Evolutionary conservation across 1,140 invertebrate genomes (phyloP).

Genomic region (Gryllus bimaculatus): DNA sequence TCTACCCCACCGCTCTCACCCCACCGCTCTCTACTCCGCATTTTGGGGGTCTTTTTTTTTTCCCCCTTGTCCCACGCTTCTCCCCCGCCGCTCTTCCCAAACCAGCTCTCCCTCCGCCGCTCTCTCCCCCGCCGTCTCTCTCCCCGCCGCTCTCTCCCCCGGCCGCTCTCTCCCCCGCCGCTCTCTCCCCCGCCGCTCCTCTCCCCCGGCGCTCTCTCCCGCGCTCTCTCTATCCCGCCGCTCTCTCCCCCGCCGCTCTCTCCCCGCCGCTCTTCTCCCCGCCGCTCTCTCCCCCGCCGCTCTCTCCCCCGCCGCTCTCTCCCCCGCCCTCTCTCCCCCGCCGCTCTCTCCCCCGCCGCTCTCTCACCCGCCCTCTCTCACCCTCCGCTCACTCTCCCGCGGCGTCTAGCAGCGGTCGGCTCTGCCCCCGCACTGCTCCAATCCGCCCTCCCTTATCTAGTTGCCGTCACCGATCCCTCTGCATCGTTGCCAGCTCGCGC

Average conservation of each 20-base stretch:
- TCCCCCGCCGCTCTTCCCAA: background rate
- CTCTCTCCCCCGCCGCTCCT: background rate
- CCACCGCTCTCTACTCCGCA: rapidly evolving
- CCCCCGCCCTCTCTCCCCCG: background rate
- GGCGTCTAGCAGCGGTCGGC: too few species aligned
- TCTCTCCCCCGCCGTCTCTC: background rate
- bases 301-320: background rate
- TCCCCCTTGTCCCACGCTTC: too few species aligned
- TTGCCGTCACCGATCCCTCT: too few species aligned
- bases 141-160: background rate
- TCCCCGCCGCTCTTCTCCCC: background rate
- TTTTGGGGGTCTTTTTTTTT: too few species aligned
- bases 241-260: background rate
- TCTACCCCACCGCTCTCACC: background rate
- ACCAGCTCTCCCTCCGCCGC: background rate
- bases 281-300: background rate
- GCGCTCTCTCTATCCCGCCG: too few species aligned
- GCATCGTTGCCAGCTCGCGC: too few species aligned
- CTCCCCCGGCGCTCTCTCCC: background rate
- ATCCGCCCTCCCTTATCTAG: too few species aligned
- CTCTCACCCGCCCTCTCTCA: too few species aligned
- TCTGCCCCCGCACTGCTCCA: too few species aligned
- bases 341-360: background rate
- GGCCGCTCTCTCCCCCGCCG: background rate
- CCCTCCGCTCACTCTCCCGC: too few species aligned